A percentile compares a stretch with the other conserved stretches of the same genome.
Evolutionary conservation across 2,113 vertebrate genomes (phyloP).

Genomic region (Brachyistius frenatus): DNA sequence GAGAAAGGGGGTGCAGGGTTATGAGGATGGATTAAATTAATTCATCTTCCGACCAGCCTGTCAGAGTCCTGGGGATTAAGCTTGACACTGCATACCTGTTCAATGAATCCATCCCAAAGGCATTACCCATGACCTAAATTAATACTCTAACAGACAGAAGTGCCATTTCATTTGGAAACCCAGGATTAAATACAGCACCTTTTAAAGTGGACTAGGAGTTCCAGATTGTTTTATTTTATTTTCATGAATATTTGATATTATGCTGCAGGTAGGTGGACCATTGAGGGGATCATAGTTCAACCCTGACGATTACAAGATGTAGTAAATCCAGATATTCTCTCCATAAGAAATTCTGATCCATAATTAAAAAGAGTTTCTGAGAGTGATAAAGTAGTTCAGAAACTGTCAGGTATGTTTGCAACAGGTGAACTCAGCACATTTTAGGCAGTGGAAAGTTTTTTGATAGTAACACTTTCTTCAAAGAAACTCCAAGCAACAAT

Average conservation of each 20-base stretch:
- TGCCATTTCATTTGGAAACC: constrained; percentile 12
- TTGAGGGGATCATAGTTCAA: not conserved
- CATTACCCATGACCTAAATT: constrained; percentile 65
- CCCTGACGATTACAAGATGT: too few species aligned
- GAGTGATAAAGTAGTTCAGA: too few species aligned
- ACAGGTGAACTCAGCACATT: too few species aligned
- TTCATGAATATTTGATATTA: too few species aligned
- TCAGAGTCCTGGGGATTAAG: constrained; percentile 68
- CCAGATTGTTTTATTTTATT: constrained; percentile 5
- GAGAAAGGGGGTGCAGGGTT: constrained; percentile 37
- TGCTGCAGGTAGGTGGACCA: constrained; percentile 10
- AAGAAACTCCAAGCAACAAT: too few species aligned
- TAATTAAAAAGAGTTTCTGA: too few species aligned
- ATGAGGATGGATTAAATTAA: constrained; percentile 64
- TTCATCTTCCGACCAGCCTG: constrained; percentile 59
- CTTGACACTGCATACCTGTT: constrained; percentile 53
- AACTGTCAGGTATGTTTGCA: too few species aligned
- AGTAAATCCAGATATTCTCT: too few species aligned
- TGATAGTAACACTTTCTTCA: too few species aligned
- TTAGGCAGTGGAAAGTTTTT: too few species aligned
- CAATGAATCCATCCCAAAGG: constrained; percentile 41
- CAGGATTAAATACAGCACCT: not conserved
- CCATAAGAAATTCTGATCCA: too few species aligned
- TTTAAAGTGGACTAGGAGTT: not conserved
- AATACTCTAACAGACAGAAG: constrained; percentile 28